Evolutionary conservation across 2,113 vertebrate species (phyloP).

Genomic region (Esox niger): DNA sequence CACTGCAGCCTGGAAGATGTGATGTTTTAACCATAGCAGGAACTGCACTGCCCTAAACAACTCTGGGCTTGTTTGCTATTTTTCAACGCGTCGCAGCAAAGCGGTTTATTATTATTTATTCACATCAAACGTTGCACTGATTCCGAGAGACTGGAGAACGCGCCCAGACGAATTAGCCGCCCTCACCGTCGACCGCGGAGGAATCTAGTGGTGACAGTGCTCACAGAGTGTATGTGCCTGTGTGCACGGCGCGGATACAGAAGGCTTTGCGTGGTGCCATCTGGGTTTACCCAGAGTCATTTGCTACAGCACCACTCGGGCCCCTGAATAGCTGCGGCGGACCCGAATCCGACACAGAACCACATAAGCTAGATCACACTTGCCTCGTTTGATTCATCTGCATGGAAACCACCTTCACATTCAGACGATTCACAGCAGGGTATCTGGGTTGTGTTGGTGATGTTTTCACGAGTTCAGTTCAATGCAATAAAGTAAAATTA

Average conservation of each 20-base stretch:
- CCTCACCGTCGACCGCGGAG: constrained; percentile 49
- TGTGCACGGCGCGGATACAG: constrained; percentile 10
- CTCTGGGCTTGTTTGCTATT: constrained; percentile 68
- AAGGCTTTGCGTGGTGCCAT: constrained; percentile 35
- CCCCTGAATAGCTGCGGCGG: constrained; percentile 66
- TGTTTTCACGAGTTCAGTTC: constrained; percentile 17
- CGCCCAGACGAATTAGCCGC: constrained; percentile 52
- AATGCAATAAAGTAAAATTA: not conserved
- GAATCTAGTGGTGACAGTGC: constrained; percentile 52
- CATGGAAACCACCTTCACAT: constrained; percentile 22
- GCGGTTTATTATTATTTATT: constrained; percentile 66
- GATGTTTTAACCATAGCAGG: constrained; percentile 48
- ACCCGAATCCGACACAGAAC: constrained; percentile 33
- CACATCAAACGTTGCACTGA: constrained; percentile 62
- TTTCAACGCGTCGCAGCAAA: constrained; percentile 51
- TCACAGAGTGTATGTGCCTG: no score
- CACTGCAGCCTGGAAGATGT: constrained; percentile 19
- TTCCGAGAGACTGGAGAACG: constrained; percentile 51
- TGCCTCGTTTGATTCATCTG: constrained; percentile 42
- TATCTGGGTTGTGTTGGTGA: not conserved
- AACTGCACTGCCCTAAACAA: constrained; percentile 68
- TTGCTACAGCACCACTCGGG: constrained; percentile 38
- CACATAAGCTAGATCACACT: constrained; percentile 30
- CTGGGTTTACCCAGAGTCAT: constrained; percentile 55
- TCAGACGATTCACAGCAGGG: constrained; percentile 13